phyloP scores from a whole-genome alignment of 1,140 invertebrate species.

The Drosophila pruinosa region DNA sequence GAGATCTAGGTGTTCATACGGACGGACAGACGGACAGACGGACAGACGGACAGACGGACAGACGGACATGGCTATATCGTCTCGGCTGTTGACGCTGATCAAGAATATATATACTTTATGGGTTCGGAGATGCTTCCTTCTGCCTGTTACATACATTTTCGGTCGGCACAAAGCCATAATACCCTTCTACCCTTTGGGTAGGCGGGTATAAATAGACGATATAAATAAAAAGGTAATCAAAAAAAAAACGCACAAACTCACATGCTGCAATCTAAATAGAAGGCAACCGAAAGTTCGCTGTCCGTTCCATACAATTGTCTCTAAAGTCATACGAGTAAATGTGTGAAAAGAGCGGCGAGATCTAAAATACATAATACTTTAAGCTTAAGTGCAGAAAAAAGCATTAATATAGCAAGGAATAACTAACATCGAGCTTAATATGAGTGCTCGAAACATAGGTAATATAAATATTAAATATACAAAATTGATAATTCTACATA shows the following conservation, averaged over 20 bases:
- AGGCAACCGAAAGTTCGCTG: not conserved
- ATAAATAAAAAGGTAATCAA: slow-evolving; percentile 47
- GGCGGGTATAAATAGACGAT: slow-evolving; percentile 41
- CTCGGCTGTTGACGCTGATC: no score
- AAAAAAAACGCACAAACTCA: slow-evolving; percentile 4
- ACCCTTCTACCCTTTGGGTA: no score
- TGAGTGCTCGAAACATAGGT: not conserved
- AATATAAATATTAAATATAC: not conserved
- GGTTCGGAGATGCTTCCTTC: no score
- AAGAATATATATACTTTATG: no score
- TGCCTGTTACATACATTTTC: no score
- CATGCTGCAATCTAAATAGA: slow-evolving; percentile 33
- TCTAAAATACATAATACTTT: slow-evolving; percentile 33
- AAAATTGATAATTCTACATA: no score
- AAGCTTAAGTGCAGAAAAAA: not conserved
- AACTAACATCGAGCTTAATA: not conserved
- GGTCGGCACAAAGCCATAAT: no score
- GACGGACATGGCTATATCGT: no score
- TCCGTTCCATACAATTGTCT: slow-evolving; percentile 33
- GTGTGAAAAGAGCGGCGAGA: slow-evolving; percentile 66
- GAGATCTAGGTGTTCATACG: no score
- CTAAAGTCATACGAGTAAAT: slow-evolving; percentile 68
- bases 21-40: no score
- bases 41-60: no score
- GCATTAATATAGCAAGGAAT: not conserved